Evolutionary conservation across 2,888 invertebrate genomes (phyloP).

Genomic region (Dascillus cervinus): DNA sequence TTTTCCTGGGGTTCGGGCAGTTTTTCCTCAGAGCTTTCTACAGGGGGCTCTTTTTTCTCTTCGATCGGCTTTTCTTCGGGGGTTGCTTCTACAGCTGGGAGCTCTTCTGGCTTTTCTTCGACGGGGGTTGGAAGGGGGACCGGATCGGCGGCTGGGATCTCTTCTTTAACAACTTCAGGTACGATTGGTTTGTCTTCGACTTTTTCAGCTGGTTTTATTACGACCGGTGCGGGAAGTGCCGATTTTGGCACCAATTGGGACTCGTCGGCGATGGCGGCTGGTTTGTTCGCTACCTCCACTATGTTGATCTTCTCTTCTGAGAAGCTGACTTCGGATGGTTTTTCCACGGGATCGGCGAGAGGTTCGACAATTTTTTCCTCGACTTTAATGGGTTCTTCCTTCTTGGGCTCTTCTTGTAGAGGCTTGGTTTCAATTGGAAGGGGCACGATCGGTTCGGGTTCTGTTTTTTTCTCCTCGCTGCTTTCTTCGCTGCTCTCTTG

Average conservation of each 20-base stretch:
- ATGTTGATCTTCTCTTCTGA: conserved; percentile 32
- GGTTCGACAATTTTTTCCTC: neutral
- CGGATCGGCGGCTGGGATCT: conserved; percentile 5
- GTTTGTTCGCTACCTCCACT: conserved; percentile 35
- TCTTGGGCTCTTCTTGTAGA: conserved; percentile 21
- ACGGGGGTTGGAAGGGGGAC: conserved; percentile 6
- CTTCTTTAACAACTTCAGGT: conserved; percentile 5
- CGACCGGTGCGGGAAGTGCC: conserved; percentile 14
- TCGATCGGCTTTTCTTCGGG: conserved; percentile 11
- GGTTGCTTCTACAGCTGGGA: conserved; percentile 12
- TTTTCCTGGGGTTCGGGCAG: conserved; percentile 20
- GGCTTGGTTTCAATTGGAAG: conserved; percentile 21
- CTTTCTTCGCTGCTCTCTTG: neutral
- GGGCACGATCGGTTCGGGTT: conserved; percentile 2
- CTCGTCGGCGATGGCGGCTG: conserved; percentile 40
- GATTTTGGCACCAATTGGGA: conserved; percentile 15
- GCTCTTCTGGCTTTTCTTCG: conserved; percentile 16
- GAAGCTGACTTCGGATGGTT: conserved; percentile 14
- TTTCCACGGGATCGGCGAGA: conserved; percentile 6
- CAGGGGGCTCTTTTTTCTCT: conserved; percentile 35
- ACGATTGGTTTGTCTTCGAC: conserved; percentile 15
- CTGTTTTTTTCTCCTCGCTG: conserved; percentile 4
- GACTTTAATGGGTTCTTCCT: conserved; percentile 9
- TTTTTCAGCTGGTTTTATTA: conserved; percentile 8
- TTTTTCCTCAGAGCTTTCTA: conserved; percentile 32